Evolutionary conservation across 1,140 invertebrate genomes (phyloP), one percentile per base, ranked within the genome.

Genomic region (Drosophila funebris): DNA sequence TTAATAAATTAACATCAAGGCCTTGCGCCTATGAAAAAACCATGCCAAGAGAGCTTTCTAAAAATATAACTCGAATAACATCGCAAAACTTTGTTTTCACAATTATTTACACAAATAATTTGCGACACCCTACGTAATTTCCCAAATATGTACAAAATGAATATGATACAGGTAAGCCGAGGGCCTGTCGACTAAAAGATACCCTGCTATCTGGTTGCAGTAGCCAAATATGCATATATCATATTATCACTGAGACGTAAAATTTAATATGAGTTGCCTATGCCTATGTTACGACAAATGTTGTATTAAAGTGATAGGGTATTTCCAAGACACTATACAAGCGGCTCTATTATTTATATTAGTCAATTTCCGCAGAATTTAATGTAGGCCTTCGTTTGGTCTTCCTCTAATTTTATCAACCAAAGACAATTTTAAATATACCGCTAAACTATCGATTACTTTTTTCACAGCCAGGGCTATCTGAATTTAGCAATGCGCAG

Each of bases 1-100:
- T 53, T 54, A 27, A 33, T 61, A 48, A 69, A 66, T 76, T 69
- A 68, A 44, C 67, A 33, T 66, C 56, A 61, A n/a, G 27, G 18
- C 37, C 41, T 44, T 63, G 36, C 14, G 58, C 72, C 52, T 58
- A 72, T 71, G 48, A 56, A 16, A 24, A 18, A 46, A 58, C n/a
- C 33, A 52, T 48, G 60, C 54, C 48, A 67, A 50, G 18, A 33
- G 33, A 52, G 54, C 73, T 75, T 75, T 72, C 73, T 46, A 44
- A 64, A 62, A 63, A 50, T 44, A 53, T 8, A 39, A 48, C 48
- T n/a, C 22, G 14, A 37, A 62, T 27, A 46, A 37, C 18, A 48
- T 20, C 16, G 22, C 24, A 68, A 63, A 29, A 58, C 9, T 27
- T 24, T 8, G 22, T 44, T n/a, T 44, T 8, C 11, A 7, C 50